Conservation (phyloP, 2,797 vertebrate genomes). For the Podargus strigoides region DNA sequence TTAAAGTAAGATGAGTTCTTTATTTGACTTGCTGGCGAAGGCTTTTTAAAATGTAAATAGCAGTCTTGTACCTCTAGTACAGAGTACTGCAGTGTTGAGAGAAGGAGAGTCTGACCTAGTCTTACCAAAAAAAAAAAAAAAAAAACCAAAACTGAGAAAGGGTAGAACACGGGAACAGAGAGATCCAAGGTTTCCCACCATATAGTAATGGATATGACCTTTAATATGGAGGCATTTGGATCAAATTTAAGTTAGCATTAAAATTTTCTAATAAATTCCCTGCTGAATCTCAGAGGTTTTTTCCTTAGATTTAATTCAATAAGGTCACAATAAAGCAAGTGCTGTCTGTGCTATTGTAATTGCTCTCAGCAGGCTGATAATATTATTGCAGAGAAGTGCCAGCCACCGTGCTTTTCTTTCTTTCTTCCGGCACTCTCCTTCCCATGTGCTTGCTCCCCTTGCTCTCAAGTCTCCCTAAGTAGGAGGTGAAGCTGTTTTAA, state of each 20-base stretch:
- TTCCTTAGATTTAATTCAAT: slow-evolving; percentile 62
- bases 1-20: neutral
- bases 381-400: slow-evolving; percentile 53
- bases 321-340: slow-evolving; percentile 68
- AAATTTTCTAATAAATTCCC: slow-evolving; percentile 73
- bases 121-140: neutral
- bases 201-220: slow-evolving; percentile 66
- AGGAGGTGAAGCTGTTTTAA: slow-evolving; percentile 16
- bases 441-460: neutral
- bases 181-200: slow-evolving; percentile 7
- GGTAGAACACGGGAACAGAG: neutral
- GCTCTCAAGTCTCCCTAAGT: neutral
- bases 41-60: slow-evolving; percentile 22
- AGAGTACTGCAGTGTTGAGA: neutral
- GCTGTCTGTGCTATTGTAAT: slow-evolving; percentile 66
- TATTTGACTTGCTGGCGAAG: neutral
- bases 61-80: neutral
- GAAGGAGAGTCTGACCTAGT: slow-evolving; percentile 16
- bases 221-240: slow-evolving; percentile 61
- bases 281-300: slow-evolving; percentile 44
- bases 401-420: slow-evolving; percentile 64
- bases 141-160: slow-evolving; percentile 7
- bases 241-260: slow-evolving; percentile 66
- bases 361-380: slow-evolving; percentile 70
- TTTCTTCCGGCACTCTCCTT: slow-evolving; percentile 23